These are phyloP conservation scores for Merluccius polli DNA, from an alignment of 2,797 vertebrate genomes.

Conservation along the genomic window DNA sequence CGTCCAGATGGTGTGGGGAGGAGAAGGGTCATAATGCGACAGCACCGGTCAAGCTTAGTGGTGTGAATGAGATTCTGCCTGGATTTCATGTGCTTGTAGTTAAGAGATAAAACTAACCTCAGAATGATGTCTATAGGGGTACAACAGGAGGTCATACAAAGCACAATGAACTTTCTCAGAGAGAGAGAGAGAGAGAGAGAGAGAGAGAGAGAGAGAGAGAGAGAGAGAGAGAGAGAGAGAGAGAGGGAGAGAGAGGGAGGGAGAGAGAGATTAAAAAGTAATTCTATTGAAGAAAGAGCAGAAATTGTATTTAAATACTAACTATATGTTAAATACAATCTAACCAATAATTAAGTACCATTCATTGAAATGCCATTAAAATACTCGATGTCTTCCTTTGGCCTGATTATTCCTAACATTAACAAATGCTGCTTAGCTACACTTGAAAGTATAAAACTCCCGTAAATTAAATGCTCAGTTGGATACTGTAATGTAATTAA, in stretches of 20 bases:
- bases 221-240: not conserved
- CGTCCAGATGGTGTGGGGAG: slow-evolving; percentile 6
- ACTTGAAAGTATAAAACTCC: no score
- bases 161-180: not conserved
- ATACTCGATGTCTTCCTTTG: no score
- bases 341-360: not conserved
- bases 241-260: no score
- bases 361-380: not conserved
- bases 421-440: no score
- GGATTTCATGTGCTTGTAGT: not conserved
- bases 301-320: no score
- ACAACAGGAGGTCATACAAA: not conserved
- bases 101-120: not conserved
- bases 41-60: not conserved
- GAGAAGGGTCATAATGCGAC: not conserved
- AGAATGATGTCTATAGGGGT: not conserved
- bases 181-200: not conserved
- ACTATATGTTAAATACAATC: no score
- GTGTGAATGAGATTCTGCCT: not conserved
- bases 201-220: not conserved
- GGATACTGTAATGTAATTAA: no score
- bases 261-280: not conserved
- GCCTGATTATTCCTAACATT: no score
- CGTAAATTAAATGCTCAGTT: no score
- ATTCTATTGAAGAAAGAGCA: not conserved